Evolutionary conservation across 2,797 vertebrate species (phyloP).

Genomic region (Sebastes steindachneri): DNA sequence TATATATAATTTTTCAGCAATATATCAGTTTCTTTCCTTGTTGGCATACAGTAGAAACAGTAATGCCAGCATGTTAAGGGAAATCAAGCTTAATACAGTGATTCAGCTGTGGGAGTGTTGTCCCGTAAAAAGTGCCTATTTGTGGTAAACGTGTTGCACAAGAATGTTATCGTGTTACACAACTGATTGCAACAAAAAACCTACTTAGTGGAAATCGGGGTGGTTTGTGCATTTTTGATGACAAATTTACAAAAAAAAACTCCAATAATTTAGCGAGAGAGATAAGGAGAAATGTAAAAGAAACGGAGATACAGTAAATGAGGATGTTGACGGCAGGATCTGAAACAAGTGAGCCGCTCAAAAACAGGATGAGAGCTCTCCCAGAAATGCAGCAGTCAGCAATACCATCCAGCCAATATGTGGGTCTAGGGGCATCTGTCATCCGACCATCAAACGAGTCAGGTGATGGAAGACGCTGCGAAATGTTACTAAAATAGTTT

Average conservation of each 20-base stretch:
- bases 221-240: background rate
- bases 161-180: background rate
- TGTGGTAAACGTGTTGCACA: constrained; percentile 17
- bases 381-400: constrained; percentile 80
- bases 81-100: background rate
- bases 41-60: background rate
- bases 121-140: background rate
- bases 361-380: constrained; percentile 81
- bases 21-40: background rate
- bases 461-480: constrained; percentile 38
- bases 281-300: background rate
- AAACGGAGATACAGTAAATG: constrained; percentile 70
- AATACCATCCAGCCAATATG: constrained; percentile 56
- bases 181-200: constrained; percentile 4
- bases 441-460: constrained; percentile 54
- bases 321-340: constrained; percentile 84
- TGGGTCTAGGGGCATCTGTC: constrained; percentile 67
- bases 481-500: constrained; percentile 4
- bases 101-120: background rate
- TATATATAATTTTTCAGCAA: background rate
- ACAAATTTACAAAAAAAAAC: background rate
- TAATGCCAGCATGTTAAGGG: background rate
- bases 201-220: background rate
- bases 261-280: background rate
- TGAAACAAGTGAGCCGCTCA: constrained; percentile 78